Base-by-base conservation (phyloP, 2,113 vertebrate species). In the Psophia crepitans region DNA sequence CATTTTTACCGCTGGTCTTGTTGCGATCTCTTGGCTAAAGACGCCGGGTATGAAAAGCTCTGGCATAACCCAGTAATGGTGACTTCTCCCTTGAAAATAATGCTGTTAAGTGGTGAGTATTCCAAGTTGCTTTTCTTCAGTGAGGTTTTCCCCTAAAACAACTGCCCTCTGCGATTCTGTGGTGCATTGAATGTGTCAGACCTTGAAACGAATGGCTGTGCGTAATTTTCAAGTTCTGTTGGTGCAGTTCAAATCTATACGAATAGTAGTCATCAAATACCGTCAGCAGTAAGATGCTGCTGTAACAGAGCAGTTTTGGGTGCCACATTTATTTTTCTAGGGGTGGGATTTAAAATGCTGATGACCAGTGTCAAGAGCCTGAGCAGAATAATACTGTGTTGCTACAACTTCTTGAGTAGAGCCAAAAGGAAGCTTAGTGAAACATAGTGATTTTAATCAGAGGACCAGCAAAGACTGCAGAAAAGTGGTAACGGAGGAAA, bases 11-110 rank as follows among this genome's bases (percentile, higher is more conserved):
- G 19, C 15, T 8, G 14, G 2, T 81, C 16, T 5, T 32, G 4
- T 30, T 49, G 12, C 1, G 2, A 3, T 30, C 5, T 0, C 0
- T 7, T 60, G 14, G 6, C 6, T 66, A 43, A 48, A 44, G 35
- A 9, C 24, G 14, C 4, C 6, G 2, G 1, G 5, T 24, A 3
- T 30, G 12, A 44, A 65, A 41, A 37, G 24, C 8, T 5, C 27
- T 33, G 19, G 11, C 4, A 3, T 56, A 21, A 30, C 9, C 9
- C 14, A 15, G 26, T 39, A 7, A 7, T 30, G 14, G 15, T 58
- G 53, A 19, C 17, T 39, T 75, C 28, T 12, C 6, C 21, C 13
- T n/a, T 28, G 5, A 7, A 12, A 11, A 6, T 39, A 19, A 8
- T 28, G 58, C 27, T 54, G 7, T 65, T 7, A n/a, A 6, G 9